Evolutionary conservation across 2,888 invertebrate genomes (phyloP), one percentile per base, ranked within the genome.

Genomic region (Beris chalybata): DNA sequence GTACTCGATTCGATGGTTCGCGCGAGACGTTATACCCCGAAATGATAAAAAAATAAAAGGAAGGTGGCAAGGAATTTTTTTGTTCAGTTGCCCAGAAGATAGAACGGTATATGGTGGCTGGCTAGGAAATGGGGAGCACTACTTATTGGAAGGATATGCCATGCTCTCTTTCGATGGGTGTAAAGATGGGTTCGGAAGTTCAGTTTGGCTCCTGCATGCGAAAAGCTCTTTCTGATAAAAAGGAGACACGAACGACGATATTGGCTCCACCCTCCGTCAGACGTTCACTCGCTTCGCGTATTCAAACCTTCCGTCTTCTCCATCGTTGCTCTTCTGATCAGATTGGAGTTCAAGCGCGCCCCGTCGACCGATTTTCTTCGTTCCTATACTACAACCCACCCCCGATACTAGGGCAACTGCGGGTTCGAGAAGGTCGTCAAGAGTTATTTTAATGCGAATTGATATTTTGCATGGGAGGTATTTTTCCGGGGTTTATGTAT

Each of bases 221-320:
- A 61, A 66, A 61, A 61, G 66, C 61, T 67, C 15, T 56, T 67
- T 67, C 66, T 67, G 66, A 66, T 66, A 66, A 66, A 54, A 66
- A 54, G 44, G 58, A 54, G 59, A 66, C 57, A 50, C 58, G 58
- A 53, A 59, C 59, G 29, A 30, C 31, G 54, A 45, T 13, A 57
- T 57, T 57, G 66, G 66, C 66, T 66, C 66, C 66, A 66, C 66
- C 66, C 66, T 66, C 66, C 38, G 3, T 38, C 38, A 38, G 38
- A 38, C 38, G 22, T 22, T 22, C 22, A 22, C 22, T 22, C 22
- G 22, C 22, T 22, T 22, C 22, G 22, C 22, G 22, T 22, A 22
- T 22, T 22, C 22, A 22, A 22, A 22, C 22, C 22, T 22, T 22
- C 22, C 22, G 22, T 22, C 22, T 22, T 22, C 22, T 22, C 22